Evolutionary conservation across 2,113 vertebrate species (phyloP), one percentile per base, ranked within the genome.

Genomic region (Tylochromis polylepis): DNA sequence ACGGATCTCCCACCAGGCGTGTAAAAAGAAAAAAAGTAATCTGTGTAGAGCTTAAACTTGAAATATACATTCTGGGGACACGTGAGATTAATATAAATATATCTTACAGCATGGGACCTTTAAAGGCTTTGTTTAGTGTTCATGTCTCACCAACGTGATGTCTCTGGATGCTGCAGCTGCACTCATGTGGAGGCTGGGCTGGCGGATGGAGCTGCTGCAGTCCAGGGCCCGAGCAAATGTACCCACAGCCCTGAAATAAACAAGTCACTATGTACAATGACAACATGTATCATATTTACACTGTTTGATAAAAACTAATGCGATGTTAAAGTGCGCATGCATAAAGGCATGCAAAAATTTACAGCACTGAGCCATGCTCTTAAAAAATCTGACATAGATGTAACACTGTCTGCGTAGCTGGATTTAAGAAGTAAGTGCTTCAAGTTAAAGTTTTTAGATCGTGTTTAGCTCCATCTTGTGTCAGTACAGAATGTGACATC

Each of bases 141-240:
- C 36, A 1, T 1, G 34, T 84, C 96, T 97, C 89, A 99, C 98
- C 98, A 99, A 95, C 1, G 98, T 99, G 92, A 99, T 99, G 91
- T 99, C 98, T 79, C 98, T 95, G 75, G 98, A 99, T 4, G 98
- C 98, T 0, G 98, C 98, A 0, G 98, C 98, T 0, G 98, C 98
- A 8, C 98, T 99, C 98, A 99, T 99, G 87, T 99, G 98, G 75
- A 99, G 96, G 91, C 98, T 99, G 34, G 98, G 98, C 93, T 99
- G 98, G 79, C 98, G 97, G 84, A 99, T 98, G 85, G 98, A 99
- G 90, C 98, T 99, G 95, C 98, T 99, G 93, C 98, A 99, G 91
- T 99, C 98, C 51, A 99, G 95, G 3, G 98, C 98, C 2, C 98
- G 96, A 0, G 98, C 98, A 0, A 99, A 98, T 0, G 98, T 99